Conservation (phyloP, 2,113 vertebrate species). For the Todiramphus chloris region DNA sequence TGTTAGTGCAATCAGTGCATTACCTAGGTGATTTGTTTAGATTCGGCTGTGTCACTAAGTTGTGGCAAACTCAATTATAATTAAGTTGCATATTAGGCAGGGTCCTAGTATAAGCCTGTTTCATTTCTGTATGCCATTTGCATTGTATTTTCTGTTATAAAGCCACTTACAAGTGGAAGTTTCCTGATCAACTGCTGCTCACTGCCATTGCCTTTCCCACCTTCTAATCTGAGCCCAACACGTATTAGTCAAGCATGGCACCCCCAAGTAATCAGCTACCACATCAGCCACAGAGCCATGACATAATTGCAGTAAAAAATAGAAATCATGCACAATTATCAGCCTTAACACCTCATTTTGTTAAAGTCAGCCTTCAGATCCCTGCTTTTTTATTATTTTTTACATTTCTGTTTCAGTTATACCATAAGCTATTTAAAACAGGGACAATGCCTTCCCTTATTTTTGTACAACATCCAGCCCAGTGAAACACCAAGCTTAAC, state of each 20-base stretch:
- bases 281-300: neutral
- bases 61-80: slow-evolving; percentile 4
- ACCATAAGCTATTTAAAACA: neutral
- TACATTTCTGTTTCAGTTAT: neutral
- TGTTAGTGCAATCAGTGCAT: neutral
- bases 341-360: neutral
- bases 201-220: neutral
- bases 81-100: neutral
- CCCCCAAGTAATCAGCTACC: neutral
- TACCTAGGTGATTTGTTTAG: slow-evolving; percentile 22
- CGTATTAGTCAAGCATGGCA: neutral
- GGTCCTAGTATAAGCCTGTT: neutral
- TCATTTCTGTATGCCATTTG: neutral
- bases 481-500: neutral
- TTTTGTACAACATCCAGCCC: neutral
- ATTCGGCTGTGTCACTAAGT: slow-evolving; percentile 13
- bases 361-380: neutral
- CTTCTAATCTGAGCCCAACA: neutral
- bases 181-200: neutral
- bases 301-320: neutral
- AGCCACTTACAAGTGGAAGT: neutral
- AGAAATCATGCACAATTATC: neutral
- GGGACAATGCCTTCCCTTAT: neutral
- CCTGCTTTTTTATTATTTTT: neutral
- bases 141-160: neutral